A percentile compares a stretch with the other conserved stretches of the same genome.
Conservation (phyloP, 2,113 vertebrate species). For the Poeciliopsis occidentalis region DNA sequence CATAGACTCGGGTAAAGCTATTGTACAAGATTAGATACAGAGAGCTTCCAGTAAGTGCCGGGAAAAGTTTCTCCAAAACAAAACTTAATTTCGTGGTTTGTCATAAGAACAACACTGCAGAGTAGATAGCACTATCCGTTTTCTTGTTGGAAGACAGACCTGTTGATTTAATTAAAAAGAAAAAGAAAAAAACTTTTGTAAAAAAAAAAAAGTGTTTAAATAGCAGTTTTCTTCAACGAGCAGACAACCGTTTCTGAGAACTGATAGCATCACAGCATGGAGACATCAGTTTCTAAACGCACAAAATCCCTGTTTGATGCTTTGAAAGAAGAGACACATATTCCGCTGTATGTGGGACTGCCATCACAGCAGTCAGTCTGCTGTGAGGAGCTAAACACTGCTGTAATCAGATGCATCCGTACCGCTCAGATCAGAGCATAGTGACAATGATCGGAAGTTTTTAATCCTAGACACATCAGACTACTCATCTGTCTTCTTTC, state of each 20-base stretch:
- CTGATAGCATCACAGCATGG: not conserved
- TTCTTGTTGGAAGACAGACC: slow-evolving; percentile 22
- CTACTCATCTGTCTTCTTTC: not conserved
- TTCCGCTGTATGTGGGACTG: not conserved
- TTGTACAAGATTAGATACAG: slow-evolving; percentile 53
- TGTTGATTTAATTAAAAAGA: slow-evolving; percentile 34
- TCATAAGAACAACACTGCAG: slow-evolving; percentile 21
- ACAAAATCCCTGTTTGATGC: not conserved
- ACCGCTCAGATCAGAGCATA: not conserved
- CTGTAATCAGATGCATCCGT: not conserved
- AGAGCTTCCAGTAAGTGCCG: slow-evolving; percentile 24
- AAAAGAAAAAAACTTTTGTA: not conserved
- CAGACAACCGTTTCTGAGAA: not conserved
- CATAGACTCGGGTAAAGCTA: slow-evolving; percentile 34
- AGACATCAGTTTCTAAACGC: not conserved
- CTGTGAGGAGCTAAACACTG: not conserved
- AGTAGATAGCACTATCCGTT: slow-evolving; percentile 8
- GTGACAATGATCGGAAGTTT: not conserved
- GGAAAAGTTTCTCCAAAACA: slow-evolving; percentile 35
- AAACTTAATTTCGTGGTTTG: slow-evolving; percentile 12
- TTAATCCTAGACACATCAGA: slow-evolving; percentile 1
- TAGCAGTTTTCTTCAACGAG: not conserved
- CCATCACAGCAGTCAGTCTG: not conserved
- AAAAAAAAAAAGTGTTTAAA: not conserved
- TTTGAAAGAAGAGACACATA: slow-evolving; percentile 1